phyloP scores from a whole-genome alignment of 2,888 invertebrate species.

The Camponotus fellah region DNA sequence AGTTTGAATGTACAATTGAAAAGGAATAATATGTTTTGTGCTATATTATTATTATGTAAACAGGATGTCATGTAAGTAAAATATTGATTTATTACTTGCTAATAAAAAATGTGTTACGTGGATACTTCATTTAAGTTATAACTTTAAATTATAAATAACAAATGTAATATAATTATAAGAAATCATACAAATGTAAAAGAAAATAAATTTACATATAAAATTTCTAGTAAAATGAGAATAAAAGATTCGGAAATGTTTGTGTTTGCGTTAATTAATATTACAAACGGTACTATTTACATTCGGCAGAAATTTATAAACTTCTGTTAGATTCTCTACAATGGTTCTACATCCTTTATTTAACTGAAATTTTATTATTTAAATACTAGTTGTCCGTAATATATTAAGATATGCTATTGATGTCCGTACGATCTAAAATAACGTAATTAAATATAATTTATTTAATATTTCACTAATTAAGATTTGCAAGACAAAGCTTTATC shows the following conservation, averaged over 20 bases:
- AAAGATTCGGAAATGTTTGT: neutral
- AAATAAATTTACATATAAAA: neutral
- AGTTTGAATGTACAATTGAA: too few relatives aligned
- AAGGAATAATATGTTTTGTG: too few relatives aligned
- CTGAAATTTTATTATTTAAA: neutral
- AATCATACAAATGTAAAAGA: neutral
- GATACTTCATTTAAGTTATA: neutral
- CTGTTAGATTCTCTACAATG: neutral
- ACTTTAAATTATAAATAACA: neutral
- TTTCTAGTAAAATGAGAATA: neutral
- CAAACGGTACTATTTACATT: neutral
- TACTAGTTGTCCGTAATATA: conserved; percentile 51
- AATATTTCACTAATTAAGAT: neutral
- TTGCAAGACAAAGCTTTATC: neutral
- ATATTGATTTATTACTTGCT: neutral
- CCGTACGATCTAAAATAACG: conserved; percentile 59
- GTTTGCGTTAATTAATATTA: neutral
- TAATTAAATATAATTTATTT: neutral
- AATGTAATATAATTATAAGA: neutral
- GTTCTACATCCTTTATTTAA: neutral
- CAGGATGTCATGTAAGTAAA: conserved; percentile 9
- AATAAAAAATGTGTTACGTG: too few relatives aligned
- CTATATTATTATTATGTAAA: too few relatives aligned
- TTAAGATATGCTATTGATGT: conserved; percentile 61
- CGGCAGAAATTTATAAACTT: neutral